Evolutionary conservation across 2,888 invertebrate species (phyloP), one percentile per base, ranked within the genome.

Genomic region (Tenthredo amoena): DNA sequence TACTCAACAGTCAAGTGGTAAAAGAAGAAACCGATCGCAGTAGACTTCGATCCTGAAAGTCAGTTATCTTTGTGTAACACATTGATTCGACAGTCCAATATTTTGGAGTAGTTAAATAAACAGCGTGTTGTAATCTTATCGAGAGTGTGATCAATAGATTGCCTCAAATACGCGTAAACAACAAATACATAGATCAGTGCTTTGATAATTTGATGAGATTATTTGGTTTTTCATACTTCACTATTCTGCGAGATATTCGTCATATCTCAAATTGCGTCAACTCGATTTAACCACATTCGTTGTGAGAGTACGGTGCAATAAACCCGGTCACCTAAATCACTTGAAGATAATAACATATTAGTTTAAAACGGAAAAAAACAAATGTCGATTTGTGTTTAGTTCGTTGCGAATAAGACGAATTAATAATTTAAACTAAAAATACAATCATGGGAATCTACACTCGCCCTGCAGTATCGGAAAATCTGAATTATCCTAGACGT

Each of bases 401-500:
- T 74, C 74, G 55, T 43, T n/a, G 21, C n/a, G 21, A 26, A 12
- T 43, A 15, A 74, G 21, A 10, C 21, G 74, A 26, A n/a, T 47
- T n/a, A 43, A 21, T n/a, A 43, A 40, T 74, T 43, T 7, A 47
- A 12, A 47, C n/a, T 4, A 26, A 21, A 74, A 15, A 40, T 21
- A 15, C 47, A 40, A 26, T 12, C 43, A 74, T 74, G 74, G 74
- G 74, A 74, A 74, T 74, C 18, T 74, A 74, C 74, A 21, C 43
- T 74, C 43, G 74, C 21, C 74, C 74, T 43, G 34, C 68, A 34
- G 43, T 74, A 26, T 74, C 43, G 7, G 43, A 15, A 21, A 47
- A 74, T 26, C 21, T 74, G 6, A 74, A 74, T 26, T 74, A 74
- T 40, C 43, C 74, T 26, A n/a, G 3, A 43, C 43, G 74, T 55